Percentiles rank a stretch among this genome's conserved stretches.
These are phyloP conservation scores for Pomacea maculata DNA, from an alignment of 1,140 invertebrate genomes.

Conservation along the genomic window DNA sequence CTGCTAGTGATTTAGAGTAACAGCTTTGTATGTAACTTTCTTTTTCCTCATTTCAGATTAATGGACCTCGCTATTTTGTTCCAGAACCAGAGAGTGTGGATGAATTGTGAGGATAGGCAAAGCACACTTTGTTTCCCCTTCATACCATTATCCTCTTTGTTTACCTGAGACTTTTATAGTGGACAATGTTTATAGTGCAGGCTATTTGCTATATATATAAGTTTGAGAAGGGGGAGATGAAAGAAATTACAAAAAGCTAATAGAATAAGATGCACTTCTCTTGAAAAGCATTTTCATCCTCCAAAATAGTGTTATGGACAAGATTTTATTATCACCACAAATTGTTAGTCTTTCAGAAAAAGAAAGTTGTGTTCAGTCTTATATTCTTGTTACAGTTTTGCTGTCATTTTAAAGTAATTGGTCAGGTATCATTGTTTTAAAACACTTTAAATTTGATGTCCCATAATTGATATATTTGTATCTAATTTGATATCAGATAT, in stretches of 20 bases:
- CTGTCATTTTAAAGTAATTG: too few relatives aligned
- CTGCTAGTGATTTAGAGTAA: background rate
- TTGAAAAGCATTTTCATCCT: background rate
- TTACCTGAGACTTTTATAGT: background rate
- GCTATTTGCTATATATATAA: background rate
- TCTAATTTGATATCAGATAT: too few relatives aligned
- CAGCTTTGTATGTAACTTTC: background rate
- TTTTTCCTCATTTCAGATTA: slow-evolving; percentile 53
- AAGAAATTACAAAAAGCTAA: too few relatives aligned
- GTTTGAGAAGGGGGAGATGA: too few relatives aligned
- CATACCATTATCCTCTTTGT: background rate
- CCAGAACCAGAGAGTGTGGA: slow-evolving; percentile 40
- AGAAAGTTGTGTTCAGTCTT: background rate
- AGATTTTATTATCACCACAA: background rate
- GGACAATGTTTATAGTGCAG: background rate
- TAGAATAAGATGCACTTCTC: too few relatives aligned
- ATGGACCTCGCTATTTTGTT: slow-evolving; percentile 63
- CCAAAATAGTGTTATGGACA: background rate
- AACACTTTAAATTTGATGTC: too few relatives aligned
- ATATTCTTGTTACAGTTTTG: too few relatives aligned
- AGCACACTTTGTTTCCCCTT: background rate
- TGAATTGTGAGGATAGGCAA: slow-evolving; percentile 29
- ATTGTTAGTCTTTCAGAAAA: background rate
- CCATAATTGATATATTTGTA: too few relatives aligned
- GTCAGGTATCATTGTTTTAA: too few relatives aligned